Percentiles rank a stretch among this genome's conserved stretches.
These are phyloP conservation scores for Eptesicus fuscus DNA, from an alignment of 2,113 vertebrate genomes.

Conservation along the genomic window DNA sequence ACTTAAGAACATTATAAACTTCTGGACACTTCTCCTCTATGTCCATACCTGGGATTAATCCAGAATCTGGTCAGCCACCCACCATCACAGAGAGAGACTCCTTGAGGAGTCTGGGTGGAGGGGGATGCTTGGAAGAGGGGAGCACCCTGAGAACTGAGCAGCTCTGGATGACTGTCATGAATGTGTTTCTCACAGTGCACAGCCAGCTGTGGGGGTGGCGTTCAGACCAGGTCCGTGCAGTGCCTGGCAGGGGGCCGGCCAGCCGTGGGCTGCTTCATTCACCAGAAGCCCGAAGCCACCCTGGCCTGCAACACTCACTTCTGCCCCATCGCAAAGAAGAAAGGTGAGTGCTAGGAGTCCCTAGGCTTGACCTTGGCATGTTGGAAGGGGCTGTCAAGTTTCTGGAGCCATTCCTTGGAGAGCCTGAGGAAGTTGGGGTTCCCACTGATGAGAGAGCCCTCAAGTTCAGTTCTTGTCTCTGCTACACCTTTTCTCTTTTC, in stretches of 20 bases:
- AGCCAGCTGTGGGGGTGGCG: constrained; percentile 89
- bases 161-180: not conserved
- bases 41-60: too few species aligned
- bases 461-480: not conserved
- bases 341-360: constrained; percentile 76
- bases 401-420: not conserved
- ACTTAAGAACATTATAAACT: not conserved
- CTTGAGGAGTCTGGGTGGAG: not conserved
- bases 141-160: fast-evolving
- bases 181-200: constrained; percentile 82
- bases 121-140: fast-evolving
- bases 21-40: not conserved
- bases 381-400: fast-evolving
- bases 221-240: constrained; percentile 85
- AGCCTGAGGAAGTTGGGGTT: fast-evolving
- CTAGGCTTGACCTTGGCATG: fast-evolving
- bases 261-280: constrained; percentile 77
- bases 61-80: not conserved
- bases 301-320: constrained; percentile 90
- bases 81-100: too few species aligned
- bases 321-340: constrained; percentile 84
- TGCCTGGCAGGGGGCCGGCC: constrained; percentile 82
- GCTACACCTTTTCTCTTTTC: fast-evolving
- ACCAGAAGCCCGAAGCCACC: constrained; percentile 82
- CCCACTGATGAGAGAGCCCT: fast-evolving